Evolutionary conservation across 2,797 vertebrate species (phyloP).

Genomic region (Botia kubotai): DNA sequence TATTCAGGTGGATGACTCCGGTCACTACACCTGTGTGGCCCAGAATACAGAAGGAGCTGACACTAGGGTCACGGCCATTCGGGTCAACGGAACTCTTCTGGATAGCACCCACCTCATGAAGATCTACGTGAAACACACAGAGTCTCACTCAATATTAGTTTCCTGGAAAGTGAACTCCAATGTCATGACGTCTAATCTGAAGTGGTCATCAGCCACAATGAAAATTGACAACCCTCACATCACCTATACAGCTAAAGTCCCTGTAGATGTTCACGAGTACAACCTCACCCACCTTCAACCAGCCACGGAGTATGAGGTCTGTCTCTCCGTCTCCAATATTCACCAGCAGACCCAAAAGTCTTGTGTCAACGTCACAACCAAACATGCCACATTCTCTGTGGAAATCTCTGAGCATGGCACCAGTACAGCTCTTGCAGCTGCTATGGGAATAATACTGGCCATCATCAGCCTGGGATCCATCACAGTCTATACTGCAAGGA

Average conservation of each 20-base stretch:
- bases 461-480: constrained; percentile 88
- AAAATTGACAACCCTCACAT: constrained; percentile 98
- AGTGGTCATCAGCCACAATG: constrained; percentile 97
- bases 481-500: constrained; percentile 87
- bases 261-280: constrained; percentile 95
- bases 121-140: constrained; percentile 91
- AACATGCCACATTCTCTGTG: constrained; percentile 84
- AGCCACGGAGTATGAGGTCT: constrained; percentile 94
- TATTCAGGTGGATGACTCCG: constrained; percentile 90
- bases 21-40: constrained; percentile 94
- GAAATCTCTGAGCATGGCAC: constrained; percentile 89
- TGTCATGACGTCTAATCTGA: constrained; percentile 92
- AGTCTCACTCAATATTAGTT: constrained; percentile 92
- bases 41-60: constrained; percentile 93
- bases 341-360: constrained; percentile 93
- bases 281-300: constrained; percentile 95
- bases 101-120: constrained; percentile 92
- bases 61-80: constrained; percentile 87
- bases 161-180: constrained; percentile 97
- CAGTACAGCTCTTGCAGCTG: constrained; percentile 89
- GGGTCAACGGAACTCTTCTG: constrained; percentile 92
- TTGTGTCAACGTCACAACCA: constrained; percentile 95
- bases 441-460: constrained; percentile 92
- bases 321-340: constrained; percentile 91
- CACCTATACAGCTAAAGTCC: constrained; percentile 94